Conservation (phyloP, 2,888 invertebrate species). For the Ischnus inquisitorius region DNA sequence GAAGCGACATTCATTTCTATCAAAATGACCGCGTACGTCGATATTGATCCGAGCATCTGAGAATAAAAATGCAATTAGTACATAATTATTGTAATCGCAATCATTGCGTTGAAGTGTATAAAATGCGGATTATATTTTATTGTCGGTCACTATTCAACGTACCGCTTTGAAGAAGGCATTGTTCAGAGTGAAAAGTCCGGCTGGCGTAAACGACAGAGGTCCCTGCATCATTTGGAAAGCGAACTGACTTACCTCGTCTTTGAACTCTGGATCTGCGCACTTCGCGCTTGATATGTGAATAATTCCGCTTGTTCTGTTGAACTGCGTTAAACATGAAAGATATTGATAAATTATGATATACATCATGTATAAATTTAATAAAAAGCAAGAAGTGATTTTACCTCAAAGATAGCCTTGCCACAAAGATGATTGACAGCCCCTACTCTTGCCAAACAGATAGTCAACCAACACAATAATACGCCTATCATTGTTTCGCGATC, state of each 20-base stretch:
- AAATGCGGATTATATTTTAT: neutral
- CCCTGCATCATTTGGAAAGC: constrained; percentile 72
- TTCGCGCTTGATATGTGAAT: constrained; percentile 64
- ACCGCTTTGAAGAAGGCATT: constrained; percentile 68
- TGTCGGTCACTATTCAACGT: constrained; percentile 14
- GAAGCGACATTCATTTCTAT: constrained; percentile 48
- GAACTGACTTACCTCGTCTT: constrained; percentile 67
- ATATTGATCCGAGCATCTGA: constrained; percentile 44
- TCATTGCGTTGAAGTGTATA: neutral
- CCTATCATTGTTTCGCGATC: constrained; percentile 9
- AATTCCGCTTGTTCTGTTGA: constrained; percentile 66
- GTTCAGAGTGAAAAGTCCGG: constrained; percentile 71
- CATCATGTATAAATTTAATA: too few relatives aligned
- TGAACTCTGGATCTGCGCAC: constrained; percentile 56
- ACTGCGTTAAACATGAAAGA: constrained; percentile 26
- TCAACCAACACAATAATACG: constrained; percentile 26
- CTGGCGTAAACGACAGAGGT: constrained; percentile 68
- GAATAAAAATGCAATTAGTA: neutral
- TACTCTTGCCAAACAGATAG: neutral
- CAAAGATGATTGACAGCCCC: constrained; percentile 13
- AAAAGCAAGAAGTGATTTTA: neutral
- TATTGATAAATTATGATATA: too few relatives aligned
- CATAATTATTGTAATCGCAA: neutral
- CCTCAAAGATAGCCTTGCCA: neutral
- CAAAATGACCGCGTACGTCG: constrained; percentile 58